A percentile compares a stretch with the other conserved stretches of the same genome.
Conservation (phyloP, 2,888 invertebrate genomes). For the Apodemia duryi region DNA sequence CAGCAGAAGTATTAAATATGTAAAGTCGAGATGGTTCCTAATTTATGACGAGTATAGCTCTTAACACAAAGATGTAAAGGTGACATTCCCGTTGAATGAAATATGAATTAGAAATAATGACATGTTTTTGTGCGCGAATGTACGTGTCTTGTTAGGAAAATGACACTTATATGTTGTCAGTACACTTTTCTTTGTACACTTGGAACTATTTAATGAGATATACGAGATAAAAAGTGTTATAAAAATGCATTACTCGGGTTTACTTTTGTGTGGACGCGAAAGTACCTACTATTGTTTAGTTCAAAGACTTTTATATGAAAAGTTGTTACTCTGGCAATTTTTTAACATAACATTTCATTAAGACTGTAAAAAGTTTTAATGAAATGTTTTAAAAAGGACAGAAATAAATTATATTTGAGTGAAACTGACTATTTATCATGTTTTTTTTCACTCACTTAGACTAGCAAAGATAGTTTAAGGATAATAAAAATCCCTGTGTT, state of each 20-base stretch:
- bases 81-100: conserved; percentile 45
- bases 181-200: conserved; percentile 23
- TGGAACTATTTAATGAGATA: conserved; percentile 24
- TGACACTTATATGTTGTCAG: conserved; percentile 32
- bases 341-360: no score
- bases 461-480: no score
- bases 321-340: not conserved
- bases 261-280: conserved; percentile 1
- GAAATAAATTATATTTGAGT: no score
- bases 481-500: no score
- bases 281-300: not conserved
- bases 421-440: no score
- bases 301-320: not conserved
- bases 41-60: conserved; percentile 50
- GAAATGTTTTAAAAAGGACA: no score
- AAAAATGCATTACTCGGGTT: conserved; percentile 10
- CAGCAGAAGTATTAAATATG: conserved; percentile 28
- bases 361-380: no score
- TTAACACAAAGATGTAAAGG: conserved; percentile 47
- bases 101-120: conserved; percentile 53
- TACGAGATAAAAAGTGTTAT: conserved; percentile 12
- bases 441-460: no score
- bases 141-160: conserved; percentile 40
- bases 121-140: conserved; percentile 45
- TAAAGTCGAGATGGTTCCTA: conserved; percentile 44